Evolutionary conservation across 2,113 vertebrate genomes (phyloP).

Genomic region (Axis porcinus): DNA sequence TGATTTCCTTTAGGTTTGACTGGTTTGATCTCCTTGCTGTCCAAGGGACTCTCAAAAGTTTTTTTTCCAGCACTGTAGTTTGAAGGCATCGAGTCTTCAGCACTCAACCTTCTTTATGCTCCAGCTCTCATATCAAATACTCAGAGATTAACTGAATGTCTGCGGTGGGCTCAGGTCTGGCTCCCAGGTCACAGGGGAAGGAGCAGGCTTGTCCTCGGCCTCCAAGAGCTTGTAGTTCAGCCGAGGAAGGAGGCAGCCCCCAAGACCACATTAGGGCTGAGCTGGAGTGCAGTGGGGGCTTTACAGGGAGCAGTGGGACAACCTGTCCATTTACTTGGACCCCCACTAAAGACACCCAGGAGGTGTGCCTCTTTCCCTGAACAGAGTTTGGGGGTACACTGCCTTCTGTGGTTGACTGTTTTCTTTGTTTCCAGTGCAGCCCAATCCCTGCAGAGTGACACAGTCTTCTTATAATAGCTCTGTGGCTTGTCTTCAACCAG

Average conservation of each 20-base stretch:
- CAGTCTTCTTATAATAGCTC: background rate
- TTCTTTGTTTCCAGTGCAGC: background rate
- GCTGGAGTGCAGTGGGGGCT: background rate
- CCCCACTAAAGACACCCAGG: background rate
- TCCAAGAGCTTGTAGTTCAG: background rate
- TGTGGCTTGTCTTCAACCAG: background rate
- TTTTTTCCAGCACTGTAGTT: background rate
- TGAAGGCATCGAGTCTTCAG: background rate
- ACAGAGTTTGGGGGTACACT: background rate
- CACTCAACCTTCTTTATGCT: background rate
- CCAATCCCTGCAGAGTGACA: background rate
- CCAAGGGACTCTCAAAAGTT: background rate
- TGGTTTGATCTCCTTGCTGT: background rate
- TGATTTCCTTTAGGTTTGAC: background rate
- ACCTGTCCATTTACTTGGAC: background rate
- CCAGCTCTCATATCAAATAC: background rate
- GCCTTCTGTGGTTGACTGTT: background rate
- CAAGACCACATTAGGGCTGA: background rate
- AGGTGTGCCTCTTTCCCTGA: background rate
- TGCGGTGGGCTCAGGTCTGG: background rate
- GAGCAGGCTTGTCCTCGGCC: rapidly evolving
- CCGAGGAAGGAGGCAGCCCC: background rate
- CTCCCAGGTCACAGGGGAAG: background rate
- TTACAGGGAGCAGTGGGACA: background rate
- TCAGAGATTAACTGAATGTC: background rate